Base-by-base conservation (phyloP, 1,140 invertebrate genomes). In the Macrotrachela quadricornifera region DNA sequence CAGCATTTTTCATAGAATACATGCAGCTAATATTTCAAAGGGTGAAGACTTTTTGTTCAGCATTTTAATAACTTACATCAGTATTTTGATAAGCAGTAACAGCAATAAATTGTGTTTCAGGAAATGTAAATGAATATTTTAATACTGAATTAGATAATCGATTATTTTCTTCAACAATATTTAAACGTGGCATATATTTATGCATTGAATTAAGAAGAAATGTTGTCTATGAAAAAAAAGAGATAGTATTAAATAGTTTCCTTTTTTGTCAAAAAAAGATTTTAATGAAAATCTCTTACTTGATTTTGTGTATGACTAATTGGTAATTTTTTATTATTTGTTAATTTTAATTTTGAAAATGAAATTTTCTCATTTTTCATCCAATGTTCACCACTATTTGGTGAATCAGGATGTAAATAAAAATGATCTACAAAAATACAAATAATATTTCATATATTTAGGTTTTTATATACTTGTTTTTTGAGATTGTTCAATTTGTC, bases 391-490 rank as follows among this genome's bases (percentile, higher is more conserved):
- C 85, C 85, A 0, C 75, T 77, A 0, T 82, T 79, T 0, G 84
- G 84, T 0, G 80, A 81, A 48, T 86, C 82, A 0, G 83, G 83
- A 70, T 90, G 84, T 15, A 83, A 60, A 66, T 81, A 84, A 44
- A 82, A 69, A 4, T 80, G 69, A 0, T 60, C 60, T 54, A 50
- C 62, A 64, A 39, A 36, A 40, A 55, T 14, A 50, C 3, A 3
- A 1, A 6, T 38, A 45, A 21, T 38, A 45, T 38, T 50, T 21
- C 17, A 46, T 38, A 44, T 41, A 40, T 14, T 46, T 6, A 21
- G 16, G 1, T 14, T 15, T 6, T 16, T 55, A 11, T 8, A 18
- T 36, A 37, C 36, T 51, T 9, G 38, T 39, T 43, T 42, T 46
- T 50, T 50, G 44, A 4, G 60, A 57, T 45, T 58, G 60, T 51